Evolutionary conservation across 2,113 vertebrate species (phyloP).

Genomic region (Castor canadensis): DNA sequence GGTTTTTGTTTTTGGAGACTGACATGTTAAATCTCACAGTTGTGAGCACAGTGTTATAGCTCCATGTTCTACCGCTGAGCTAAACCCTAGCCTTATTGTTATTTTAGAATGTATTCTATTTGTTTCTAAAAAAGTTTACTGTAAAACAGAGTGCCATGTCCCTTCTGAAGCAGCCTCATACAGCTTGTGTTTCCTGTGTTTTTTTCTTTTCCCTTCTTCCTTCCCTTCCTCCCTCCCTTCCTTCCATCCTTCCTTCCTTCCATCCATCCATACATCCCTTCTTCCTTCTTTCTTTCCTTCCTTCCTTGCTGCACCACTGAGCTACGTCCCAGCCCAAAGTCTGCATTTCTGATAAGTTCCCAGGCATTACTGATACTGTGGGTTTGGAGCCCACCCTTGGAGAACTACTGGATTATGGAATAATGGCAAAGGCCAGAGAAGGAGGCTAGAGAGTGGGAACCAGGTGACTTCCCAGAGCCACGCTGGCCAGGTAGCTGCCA

Average conservation of each 20-base stretch:
- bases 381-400: neutral
- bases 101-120: neutral
- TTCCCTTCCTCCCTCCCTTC: too few relatives aligned
- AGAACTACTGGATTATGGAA: neutral
- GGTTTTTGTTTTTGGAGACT: neutral
- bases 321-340: too few relatives aligned
- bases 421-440: neutral
- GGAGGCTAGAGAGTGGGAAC: neutral
- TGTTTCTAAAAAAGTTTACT: neutral
- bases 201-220: too few relatives aligned
- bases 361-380: neutral
- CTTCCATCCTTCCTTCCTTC: too few relatives aligned
- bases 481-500: neutral
- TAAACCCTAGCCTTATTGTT: neutral
- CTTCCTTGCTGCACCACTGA: neutral
- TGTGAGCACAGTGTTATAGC: too few relatives aligned
- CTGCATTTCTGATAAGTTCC: neutral
- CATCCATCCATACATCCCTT: too few relatives aligned
- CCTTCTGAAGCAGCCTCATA: neutral
- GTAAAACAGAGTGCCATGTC: fast-evolving
- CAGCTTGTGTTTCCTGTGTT: neutral
- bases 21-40: too few relatives aligned
- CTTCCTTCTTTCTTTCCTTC: too few relatives aligned
- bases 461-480: neutral
- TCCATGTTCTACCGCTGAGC: neutral